Evolutionary conservation across 1,140 invertebrate species (phyloP).

Genomic region (Bombus cullumanus): DNA sequence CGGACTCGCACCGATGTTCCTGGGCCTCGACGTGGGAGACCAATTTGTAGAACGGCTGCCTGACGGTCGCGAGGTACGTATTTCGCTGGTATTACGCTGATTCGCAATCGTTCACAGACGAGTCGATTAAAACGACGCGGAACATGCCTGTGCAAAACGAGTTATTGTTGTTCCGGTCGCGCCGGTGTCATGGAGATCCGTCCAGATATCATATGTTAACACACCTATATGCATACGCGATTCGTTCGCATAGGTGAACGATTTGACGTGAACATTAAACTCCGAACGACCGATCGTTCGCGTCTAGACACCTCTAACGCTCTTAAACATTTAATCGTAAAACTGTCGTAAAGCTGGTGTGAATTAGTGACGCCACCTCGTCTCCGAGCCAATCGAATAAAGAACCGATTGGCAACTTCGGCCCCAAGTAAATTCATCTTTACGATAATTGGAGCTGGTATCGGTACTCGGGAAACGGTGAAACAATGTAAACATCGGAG

Average conservation of each 20-base stretch:
- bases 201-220: slow-evolving; percentile 17
- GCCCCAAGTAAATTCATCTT: background rate
- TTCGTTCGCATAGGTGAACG: background rate
- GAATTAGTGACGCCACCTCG: background rate
- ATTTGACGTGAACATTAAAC: background rate
- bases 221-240: background rate
- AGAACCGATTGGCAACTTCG: background rate
- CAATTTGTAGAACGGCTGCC: slow-evolving; percentile 48
- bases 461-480: background rate
- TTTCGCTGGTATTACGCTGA: slow-evolving; percentile 7
- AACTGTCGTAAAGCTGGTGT: background rate
- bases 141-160: slow-evolving; percentile 16
- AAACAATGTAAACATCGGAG: background rate
- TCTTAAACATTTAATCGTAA: background rate
- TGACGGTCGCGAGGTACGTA: background rate
- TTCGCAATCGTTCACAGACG: slow-evolving; percentile 20
- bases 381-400: background rate
- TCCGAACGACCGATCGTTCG: background rate
- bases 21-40: slow-evolving; percentile 26
- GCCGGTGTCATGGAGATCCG: background rate
- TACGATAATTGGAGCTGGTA: background rate
- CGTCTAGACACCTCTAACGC: background rate
- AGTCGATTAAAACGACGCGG: slow-evolving; percentile 26
- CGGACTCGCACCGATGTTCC: background rate
- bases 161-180: slow-evolving; percentile 26